phyloP scores from a whole-genome alignment of 2,888 invertebrate genomes.

The Lathronympha strigana region DNA sequence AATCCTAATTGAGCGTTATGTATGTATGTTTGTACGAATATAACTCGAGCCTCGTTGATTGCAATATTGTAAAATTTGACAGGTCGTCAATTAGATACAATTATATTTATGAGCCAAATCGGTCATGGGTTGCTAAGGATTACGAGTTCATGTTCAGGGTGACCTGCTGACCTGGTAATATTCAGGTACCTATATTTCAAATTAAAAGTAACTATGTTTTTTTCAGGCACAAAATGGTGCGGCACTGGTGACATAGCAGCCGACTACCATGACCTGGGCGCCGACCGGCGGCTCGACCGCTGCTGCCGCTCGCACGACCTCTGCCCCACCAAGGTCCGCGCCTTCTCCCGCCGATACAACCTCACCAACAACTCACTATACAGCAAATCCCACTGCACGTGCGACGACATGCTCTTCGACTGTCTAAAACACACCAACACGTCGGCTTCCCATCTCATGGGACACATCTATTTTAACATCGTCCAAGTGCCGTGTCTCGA shows the following conservation, averaged over 20 bases:
- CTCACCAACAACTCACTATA: constrained; percentile 93
- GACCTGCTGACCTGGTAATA: too few relatives aligned
- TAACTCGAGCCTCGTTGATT: too few relatives aligned
- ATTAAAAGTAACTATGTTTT: background rate
- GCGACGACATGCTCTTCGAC: constrained; percentile 92
- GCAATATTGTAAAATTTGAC: too few relatives aligned
- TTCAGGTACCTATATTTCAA: too few relatives aligned
- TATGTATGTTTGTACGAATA: too few relatives aligned
- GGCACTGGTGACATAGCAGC: constrained; percentile 95
- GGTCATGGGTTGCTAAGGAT: too few relatives aligned
- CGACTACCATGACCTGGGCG: constrained; percentile 93
- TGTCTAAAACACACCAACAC: constrained; percentile 91
- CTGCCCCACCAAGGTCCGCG: constrained; percentile 92
- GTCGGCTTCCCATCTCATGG: constrained; percentile 90
- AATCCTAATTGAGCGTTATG: too few relatives aligned
- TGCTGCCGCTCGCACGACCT: constrained; percentile 96
- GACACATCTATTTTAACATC: constrained; percentile 93
- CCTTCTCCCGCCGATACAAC: constrained; percentile 89
- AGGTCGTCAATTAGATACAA: too few relatives aligned
- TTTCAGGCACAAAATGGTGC: constrained; percentile 95
- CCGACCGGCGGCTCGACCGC: constrained; percentile 87
- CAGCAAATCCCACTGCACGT: constrained; percentile 95
- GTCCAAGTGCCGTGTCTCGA: constrained; percentile 90
- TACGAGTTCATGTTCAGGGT: too few relatives aligned
- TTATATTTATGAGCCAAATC: too few relatives aligned